Evolutionary conservation across 1,140 invertebrate genomes (phyloP), one percentile per base, ranked within the genome.

Genomic region (Drosophila micromelanica): DNA sequence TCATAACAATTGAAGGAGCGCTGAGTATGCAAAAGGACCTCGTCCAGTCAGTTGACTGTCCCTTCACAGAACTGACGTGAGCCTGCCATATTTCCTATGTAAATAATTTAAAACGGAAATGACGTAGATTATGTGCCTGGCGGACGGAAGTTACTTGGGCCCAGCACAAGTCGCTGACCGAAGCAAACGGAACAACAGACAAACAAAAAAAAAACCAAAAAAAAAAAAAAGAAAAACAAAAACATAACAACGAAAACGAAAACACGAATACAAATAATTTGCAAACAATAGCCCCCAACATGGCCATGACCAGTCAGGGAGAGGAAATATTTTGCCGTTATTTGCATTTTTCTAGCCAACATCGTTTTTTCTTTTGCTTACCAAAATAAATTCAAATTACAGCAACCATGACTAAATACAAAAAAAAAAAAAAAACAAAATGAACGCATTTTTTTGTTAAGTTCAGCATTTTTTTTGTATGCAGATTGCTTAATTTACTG

Each of bases 201-300:
- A 42, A 35, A 51, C 7, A 20, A 52, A 20, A 54, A 55, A 46
- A 13, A 49, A 6, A 38, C 40, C 52, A 38, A 56, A 43, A 74
- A 69, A 62, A n/a, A n/a, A 62, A 15, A 52, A 63, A 61, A 78
- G 43, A 1, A 27, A 5, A 32, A 20, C 15, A 7, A 27, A 5
- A 27, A 40, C 20, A 20, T 11, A 7, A 27, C 27, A 27, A 40
- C 20, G 4, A 27, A 27, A 32, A 20, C 15, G 11, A 54, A 67
- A 86, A 73, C 69, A 79, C 61, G 73, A 84, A 81, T 78, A 78
- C 77, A 86, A 86, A 86, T 86, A 87, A 81, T 80, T 76, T 76
- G 49, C 68, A 67, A 76, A 81, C 78, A 87, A 87, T 73, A 32
- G 68, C 38, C 15, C 9, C 13, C 49, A 40, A n/a, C 9, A 23